These are phyloP conservation scores for Lepilemur septentrionalis DNA, from an alignment of 2,797 vertebrate species.

Conservation along the genomic window DNA sequence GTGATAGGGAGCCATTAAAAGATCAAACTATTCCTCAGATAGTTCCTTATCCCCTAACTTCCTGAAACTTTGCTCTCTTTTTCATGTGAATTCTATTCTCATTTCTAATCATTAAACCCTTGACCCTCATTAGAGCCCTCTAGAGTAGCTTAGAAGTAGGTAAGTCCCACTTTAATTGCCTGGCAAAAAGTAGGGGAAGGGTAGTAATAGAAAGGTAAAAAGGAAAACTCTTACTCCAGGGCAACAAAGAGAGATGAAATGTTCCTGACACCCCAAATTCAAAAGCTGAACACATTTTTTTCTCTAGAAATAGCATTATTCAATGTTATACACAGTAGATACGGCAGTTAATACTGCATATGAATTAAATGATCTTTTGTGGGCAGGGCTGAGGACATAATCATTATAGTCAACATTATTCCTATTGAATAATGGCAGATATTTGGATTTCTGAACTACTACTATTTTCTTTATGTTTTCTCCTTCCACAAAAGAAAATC, in stretches of 20 bases:
- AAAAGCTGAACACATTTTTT: not conserved
- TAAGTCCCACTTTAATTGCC: not conserved
- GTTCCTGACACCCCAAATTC: not conserved
- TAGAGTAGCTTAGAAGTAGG: not conserved
- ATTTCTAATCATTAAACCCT: not conserved
- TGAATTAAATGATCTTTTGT: not conserved
- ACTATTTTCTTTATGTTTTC: not conserved
- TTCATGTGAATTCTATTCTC: not conserved
- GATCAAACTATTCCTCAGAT: not conserved
- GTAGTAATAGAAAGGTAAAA: not conserved
- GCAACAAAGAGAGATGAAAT: not conserved
- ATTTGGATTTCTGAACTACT: not conserved
- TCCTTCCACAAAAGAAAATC: not conserved
- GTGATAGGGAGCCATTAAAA: not conserved
- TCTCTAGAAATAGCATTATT: not conserved
- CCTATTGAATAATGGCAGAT: not conserved
- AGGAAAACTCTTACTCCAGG: not conserved
- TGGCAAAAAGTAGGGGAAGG: not conserved
- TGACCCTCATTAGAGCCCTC: not conserved
- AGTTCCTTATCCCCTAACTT: not conserved
- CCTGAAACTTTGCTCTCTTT: not conserved
- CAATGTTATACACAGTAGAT: not conserved
- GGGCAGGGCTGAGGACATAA: not conserved
- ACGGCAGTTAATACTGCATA: not conserved
- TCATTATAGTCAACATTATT: not conserved